Evolutionary conservation across 2,888 invertebrate genomes (phyloP), one percentile per base, ranked within the genome.

Genomic region (Drosophila robusta): DNA sequence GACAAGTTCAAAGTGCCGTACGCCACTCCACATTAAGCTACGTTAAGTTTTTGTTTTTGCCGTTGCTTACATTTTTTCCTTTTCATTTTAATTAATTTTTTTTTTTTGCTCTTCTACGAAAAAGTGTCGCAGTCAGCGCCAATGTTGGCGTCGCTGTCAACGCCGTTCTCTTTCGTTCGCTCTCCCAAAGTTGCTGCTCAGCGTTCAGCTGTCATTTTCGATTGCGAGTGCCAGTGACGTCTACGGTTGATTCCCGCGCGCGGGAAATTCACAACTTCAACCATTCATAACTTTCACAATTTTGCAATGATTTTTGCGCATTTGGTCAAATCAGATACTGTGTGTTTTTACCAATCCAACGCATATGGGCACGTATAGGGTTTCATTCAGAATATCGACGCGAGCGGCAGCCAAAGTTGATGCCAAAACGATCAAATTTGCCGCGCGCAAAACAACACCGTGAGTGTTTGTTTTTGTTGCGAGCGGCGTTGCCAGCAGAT

Each of bases 161-260:
- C 55, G 72, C 54, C 39, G 45, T 56, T 62, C 49, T 50, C 81
- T 36, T 32, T 42, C 58, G 58, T 46, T 36, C 51, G 47, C 65
- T 67, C 78, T 24, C 47, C 47, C 29, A 60, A 60, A 60, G n/a
- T 67, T 73, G 77, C 76, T 82, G 77, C 78, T 79, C 81, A 71
- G 64, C 84, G 34, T 34, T 85, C 83, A 88, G 80, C 83, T 85
- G 81, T 85, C 86, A 81, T 39, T 69, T 75, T 58, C 34, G 9
- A 29, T 42, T 45, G 32, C 60, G 56, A 18, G 56, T 32, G 50
- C 47, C 36, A n/a, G n/a, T 74, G 70, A 86, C 87, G 84, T 82
- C 65, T 65, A 63, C 72, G 57, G 57, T 70, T 51, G 77, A 51
- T 80, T 86, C 91, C 91, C 91, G 91, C 91, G 91, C 91, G 91